A percentile compares a stretch with the other conserved stretches of the same genome.
Evolutionary conservation across 1,140 invertebrate species (phyloP).

Genomic region (Leptinotarsa lineolata): DNA sequence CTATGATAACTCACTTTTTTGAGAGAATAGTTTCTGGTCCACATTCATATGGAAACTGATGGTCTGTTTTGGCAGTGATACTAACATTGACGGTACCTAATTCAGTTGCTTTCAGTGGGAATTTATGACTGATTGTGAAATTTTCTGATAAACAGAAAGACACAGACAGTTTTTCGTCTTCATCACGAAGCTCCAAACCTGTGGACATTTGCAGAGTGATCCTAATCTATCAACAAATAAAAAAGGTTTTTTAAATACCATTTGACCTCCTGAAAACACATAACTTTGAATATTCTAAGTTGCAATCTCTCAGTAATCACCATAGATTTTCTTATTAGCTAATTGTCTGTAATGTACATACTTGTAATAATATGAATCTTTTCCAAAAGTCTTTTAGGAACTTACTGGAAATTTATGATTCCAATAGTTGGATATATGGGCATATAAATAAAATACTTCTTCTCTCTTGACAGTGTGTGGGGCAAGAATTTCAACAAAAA

Average conservation of each 20-base stretch:
- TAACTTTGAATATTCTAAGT: no score
- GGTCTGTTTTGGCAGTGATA: conserved; percentile 62
- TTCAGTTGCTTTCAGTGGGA: conserved; percentile 58
- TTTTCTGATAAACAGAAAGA: conserved; percentile 57
- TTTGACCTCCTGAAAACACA: not conserved
- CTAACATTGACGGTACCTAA: conserved; percentile 66
- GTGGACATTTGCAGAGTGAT: conserved; percentile 59
- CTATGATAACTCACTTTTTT: conserved; percentile 52
- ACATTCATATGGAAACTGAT: conserved; percentile 56
- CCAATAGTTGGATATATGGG: conserved; percentile 76
- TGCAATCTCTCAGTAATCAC: no score
- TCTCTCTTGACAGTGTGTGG: conserved; percentile 73
- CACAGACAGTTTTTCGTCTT: conserved; percentile 31
- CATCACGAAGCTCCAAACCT: conserved; percentile 55
- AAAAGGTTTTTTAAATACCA: not conserved
- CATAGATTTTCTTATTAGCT: no score
- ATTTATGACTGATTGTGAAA: conserved; percentile 59
- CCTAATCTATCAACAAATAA: conserved; percentile 56
- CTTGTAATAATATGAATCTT: no score
- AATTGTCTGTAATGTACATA: no score
- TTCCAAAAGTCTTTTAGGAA: conserved; percentile 12
- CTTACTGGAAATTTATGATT: conserved; percentile 66
- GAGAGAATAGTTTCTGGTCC: conserved; percentile 58
- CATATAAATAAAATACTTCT: conserved; percentile 70
- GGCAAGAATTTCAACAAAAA: conserved; percentile 72